Percentiles rank a stretch among this genome's conserved stretches.
These are phyloP conservation scores for Phasianus colchicus DNA, from an alignment of 2,113 vertebrate species.

Conservation along the genomic window DNA sequence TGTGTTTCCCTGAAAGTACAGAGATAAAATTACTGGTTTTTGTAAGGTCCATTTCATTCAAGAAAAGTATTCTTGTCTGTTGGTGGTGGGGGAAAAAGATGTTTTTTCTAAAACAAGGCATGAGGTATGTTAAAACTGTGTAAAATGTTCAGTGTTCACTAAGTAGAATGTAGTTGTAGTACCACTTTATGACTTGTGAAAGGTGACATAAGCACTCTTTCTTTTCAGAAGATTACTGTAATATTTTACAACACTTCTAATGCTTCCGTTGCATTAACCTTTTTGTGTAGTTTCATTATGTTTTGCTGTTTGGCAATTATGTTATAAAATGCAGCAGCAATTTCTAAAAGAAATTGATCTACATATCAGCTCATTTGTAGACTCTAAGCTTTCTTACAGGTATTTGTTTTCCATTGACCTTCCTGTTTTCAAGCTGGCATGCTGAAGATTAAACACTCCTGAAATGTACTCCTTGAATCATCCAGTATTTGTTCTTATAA, in stretches of 20 bases:
- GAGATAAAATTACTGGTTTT: fast-evolving
- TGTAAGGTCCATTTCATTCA: background rate
- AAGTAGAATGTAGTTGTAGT: background rate
- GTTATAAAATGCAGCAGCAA: background rate
- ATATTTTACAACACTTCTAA: background rate
- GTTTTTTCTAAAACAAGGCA: background rate
- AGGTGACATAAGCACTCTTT: background rate
- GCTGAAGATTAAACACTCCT: background rate
- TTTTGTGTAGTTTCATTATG: background rate
- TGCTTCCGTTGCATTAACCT: background rate
- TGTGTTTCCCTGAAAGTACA: background rate
- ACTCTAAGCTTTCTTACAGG: background rate
- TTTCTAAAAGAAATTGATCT: background rate
- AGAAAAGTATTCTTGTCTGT: background rate
- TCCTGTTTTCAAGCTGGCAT: background rate
- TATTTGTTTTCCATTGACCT: slow-evolving; percentile 30
- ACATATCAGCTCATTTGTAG: background rate
- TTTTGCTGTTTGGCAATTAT: background rate
- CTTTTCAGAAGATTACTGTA: background rate
- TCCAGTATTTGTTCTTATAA: background rate
- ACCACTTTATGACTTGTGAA: background rate
- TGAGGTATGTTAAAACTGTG: background rate
- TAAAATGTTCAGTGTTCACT: background rate
- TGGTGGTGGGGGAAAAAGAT: background rate
- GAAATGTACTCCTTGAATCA: background rate